Percentiles rank a stretch among this genome's conserved stretches.
Conservation (phyloP, 2,113 vertebrate species). For the Paracanthobrama guichenoti region DNA sequence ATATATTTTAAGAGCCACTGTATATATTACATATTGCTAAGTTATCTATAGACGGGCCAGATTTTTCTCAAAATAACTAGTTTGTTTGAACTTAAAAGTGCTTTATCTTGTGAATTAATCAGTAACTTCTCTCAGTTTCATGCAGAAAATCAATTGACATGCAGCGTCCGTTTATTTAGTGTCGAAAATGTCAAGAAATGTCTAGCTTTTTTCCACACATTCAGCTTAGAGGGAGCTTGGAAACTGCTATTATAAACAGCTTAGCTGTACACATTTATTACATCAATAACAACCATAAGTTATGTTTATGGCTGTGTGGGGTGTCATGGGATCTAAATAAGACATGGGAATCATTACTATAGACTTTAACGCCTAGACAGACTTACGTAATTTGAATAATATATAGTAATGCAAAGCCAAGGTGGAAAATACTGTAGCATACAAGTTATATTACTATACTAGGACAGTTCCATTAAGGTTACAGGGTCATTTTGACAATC, state of each 20-base stretch:
- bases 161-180: neutral
- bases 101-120: neutral
- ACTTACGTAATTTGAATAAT: conserved; percentile 61
- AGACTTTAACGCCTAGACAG: conserved; percentile 7
- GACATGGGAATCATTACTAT: conserved; percentile 54
- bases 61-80: neutral
- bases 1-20: neutral
- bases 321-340: conserved; percentile 58
- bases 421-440: conserved; percentile 22
- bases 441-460: neutral
- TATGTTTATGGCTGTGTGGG: conserved; percentile 50
- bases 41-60: neutral
- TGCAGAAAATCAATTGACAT: neutral
- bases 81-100: neutral
- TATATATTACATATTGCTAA: neutral
- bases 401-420: conserved; percentile 45
- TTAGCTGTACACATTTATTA: conserved; percentile 42
- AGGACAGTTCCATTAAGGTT: neutral
- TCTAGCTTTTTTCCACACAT: neutral
- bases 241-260: conserved; percentile 36
- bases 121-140: neutral
- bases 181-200: neutral
- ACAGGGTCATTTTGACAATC: conserved; percentile 31
- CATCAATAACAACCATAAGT: conserved; percentile 53
- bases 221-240: conserved; percentile 34